A percentile compares a stretch with the other conserved stretches of the same genome.
phyloP scores from a whole-genome alignment of 1,140 invertebrate species.

The honey bee (Apis mellifera) region Amel_HAv3.1 CM009931.2:17226001-17226500 shows the following conservation, averaged over 20 bases:
- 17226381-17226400: slow-evolving; percentile 7
- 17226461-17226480: not conserved
- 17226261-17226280: not conserved
- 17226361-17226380: not conserved
- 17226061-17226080: too few relatives aligned
- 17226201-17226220: not conserved
- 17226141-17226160: too few relatives aligned
- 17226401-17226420: not conserved
- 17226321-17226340: slow-evolving; percentile 16
- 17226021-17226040: too few relatives aligned
- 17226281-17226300: slow-evolving; percentile 38
- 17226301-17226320: not conserved
- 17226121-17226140: too few relatives aligned
- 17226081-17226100: too few relatives aligned
- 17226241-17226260: not conserved
- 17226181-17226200: not conserved
- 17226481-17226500: slow-evolving; percentile 3
- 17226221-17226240: not conserved
- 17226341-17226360: not conserved
- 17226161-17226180: too few relatives aligned
- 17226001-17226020: too few relatives aligned
- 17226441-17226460: not conserved
- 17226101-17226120: too few relatives aligned
- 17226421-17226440: not conserved
- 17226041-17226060: too few relatives aligned